Evolutionary conservation across 2,113 vertebrate species (phyloP).

Genomic region (Marmota flaviventris): DNA sequence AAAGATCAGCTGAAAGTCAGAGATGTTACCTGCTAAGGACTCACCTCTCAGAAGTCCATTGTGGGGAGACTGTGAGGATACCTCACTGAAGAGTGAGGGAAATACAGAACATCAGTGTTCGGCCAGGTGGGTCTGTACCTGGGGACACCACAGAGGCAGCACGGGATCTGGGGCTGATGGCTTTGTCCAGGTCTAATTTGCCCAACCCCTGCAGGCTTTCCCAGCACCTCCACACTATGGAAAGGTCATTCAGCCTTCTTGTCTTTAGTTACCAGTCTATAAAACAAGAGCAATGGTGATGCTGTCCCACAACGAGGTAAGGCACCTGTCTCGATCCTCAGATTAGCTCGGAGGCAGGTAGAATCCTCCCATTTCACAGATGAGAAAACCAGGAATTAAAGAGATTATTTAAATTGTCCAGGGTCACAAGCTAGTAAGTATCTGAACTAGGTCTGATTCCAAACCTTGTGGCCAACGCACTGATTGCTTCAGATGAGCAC

Average conservation of each 20-base stretch:
- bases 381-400: neutral
- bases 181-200: neutral
- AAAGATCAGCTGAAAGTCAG: neutral
- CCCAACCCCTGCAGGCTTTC: neutral
- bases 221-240: neutral
- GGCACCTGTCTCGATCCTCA: neutral
- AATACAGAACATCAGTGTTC: neutral
- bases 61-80: neutral
- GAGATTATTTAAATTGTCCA: neutral
- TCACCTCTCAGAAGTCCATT: neutral
- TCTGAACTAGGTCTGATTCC: neutral
- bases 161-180: neutral
- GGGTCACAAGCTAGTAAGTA: neutral
- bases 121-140: rapidly evolving
- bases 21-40: neutral
- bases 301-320: neutral
- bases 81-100: neutral
- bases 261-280: neutral
- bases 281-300: neutral
- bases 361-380: neutral
- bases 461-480: neutral
- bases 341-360: neutral
- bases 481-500: neutral
- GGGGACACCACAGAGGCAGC: rapidly evolving
- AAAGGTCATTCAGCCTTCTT: neutral